A percentile compares a stretch with the other conserved stretches of the same genome.
These are phyloP conservation scores for Sebastes taczanowskii DNA, from an alignment of 2,797 vertebrate genomes.

Conservation along the genomic window DNA sequence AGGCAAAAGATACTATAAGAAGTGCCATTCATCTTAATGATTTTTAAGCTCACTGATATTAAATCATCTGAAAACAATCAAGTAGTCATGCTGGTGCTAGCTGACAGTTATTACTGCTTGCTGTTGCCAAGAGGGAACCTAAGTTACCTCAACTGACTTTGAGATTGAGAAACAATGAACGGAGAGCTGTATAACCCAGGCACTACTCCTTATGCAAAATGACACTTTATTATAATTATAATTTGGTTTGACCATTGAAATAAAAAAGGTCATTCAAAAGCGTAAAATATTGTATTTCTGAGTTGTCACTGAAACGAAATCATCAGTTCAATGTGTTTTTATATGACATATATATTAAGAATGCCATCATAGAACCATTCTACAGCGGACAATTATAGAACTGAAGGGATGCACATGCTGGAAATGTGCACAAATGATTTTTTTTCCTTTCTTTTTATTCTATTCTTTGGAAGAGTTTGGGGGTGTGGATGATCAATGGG, in stretches of 20 bases:
- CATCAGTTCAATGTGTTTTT: not conserved
- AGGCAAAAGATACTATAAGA: not conserved
- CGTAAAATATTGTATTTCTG: not conserved
- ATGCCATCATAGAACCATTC: not conserved
- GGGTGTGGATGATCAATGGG: conserved; percentile 29
- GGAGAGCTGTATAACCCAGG: conserved; percentile 10
- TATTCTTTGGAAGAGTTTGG: not conserved
- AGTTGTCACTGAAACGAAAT: not conserved
- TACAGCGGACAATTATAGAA: not conserved
- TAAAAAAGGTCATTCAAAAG: not conserved
- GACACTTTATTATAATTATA: not conserved
- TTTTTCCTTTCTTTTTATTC: not conserved
- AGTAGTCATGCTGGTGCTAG: not conserved
- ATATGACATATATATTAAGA: not conserved
- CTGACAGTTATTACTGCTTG: not conserved
- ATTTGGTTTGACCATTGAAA: conserved; percentile 17
- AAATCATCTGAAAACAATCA: not conserved
- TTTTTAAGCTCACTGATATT: not conserved
- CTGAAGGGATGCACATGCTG: not conserved
- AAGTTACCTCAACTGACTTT: not conserved
- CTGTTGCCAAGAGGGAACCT: not conserved
- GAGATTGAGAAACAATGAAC: conserved; percentile 35
- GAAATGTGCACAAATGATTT: not conserved
- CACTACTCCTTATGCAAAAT: conserved; percentile 15
- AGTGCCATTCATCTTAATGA: not conserved